Conservation (phyloP, 37 sponge, comb jelly and placozoan genomes). For the Agelas oroides region DNA sequence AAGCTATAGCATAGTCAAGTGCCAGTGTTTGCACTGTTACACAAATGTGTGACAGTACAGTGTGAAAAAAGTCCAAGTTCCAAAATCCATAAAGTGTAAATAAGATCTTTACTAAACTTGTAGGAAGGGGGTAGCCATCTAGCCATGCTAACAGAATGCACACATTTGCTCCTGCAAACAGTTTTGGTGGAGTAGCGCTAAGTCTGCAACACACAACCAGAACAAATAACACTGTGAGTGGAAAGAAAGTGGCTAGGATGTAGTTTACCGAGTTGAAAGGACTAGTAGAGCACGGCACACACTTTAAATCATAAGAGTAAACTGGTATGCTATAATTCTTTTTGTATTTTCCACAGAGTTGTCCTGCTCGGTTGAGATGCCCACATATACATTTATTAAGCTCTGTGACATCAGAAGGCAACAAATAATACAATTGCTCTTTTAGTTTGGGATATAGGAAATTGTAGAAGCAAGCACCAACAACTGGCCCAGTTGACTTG, state of each 20-base stretch:
- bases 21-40: too few species aligned
- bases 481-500: too few species aligned
- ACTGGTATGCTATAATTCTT: slow-evolving; percentile 10
- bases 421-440: background rate
- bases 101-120: too few species aligned
- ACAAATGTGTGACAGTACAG: too few species aligned
- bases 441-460: too few species aligned
- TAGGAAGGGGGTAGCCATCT: too few species aligned
- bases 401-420: background rate
- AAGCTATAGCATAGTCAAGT: too few species aligned
- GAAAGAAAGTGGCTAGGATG: slow-evolving; percentile 24
- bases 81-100: too few species aligned
- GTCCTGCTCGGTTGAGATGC: slow-evolving; percentile 35
- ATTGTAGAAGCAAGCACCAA: too few species aligned
- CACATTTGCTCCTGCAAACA: too few species aligned
- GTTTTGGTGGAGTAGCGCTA: slow-evolving; percentile 49
- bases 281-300: background rate
- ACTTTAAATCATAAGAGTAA: slow-evolving; percentile 33
- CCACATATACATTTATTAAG: slow-evolving; percentile 10
- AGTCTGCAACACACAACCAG: slow-evolving; percentile 61
- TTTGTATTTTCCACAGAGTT: slow-evolving; percentile 67
- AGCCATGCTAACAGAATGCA: too few species aligned
- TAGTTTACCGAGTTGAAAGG: slow-evolving; percentile 1
- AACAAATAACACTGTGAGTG: slow-evolving; percentile 59
- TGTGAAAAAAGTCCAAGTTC: too few species aligned